Evolutionary conservation across 2,113 vertebrate genomes (phyloP).

Genomic region (Caloenas nicobarica): DNA sequence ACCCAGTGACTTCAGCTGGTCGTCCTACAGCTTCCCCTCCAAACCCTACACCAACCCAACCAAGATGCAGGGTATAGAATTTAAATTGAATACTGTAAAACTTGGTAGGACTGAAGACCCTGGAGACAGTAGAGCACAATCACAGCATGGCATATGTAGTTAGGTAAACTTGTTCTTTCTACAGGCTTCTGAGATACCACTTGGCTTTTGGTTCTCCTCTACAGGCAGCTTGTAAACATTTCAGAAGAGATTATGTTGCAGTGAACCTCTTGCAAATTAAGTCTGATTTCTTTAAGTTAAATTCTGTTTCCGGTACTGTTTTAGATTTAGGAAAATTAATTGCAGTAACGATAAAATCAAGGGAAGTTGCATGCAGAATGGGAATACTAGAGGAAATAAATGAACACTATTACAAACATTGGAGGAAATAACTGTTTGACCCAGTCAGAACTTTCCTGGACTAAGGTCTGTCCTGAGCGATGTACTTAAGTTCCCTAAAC

Average conservation of each 20-base stretch:
- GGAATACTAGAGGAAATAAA: not conserved
- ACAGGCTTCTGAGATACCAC: not conserved
- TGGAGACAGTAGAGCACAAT: not conserved
- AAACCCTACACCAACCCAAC: no score
- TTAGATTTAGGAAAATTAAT: constrained; percentile 15
- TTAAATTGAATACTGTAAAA: not conserved
- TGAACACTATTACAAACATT: not conserved
- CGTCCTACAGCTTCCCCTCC: no score
- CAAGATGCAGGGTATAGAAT: not conserved
- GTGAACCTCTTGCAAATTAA: not conserved
- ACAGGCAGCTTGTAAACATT: not conserved
- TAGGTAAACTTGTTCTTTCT: not conserved
- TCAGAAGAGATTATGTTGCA: not conserved
- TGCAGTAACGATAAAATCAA: not conserved
- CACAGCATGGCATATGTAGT: rapidly evolving
- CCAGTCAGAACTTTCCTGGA: not conserved
- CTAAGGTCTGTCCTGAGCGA: not conserved
- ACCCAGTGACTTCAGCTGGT: no score
- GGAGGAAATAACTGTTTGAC: not conserved
- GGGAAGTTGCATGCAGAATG: not conserved
- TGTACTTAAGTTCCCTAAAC: not conserved
- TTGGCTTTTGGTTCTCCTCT: not conserved
- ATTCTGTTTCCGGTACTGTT: not conserved
- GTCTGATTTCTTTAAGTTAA: not conserved
- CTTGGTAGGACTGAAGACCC: not conserved